phyloP scores from a whole-genome alignment of 2,113 vertebrate species.

The Leptobrachium leishanense region DNA sequence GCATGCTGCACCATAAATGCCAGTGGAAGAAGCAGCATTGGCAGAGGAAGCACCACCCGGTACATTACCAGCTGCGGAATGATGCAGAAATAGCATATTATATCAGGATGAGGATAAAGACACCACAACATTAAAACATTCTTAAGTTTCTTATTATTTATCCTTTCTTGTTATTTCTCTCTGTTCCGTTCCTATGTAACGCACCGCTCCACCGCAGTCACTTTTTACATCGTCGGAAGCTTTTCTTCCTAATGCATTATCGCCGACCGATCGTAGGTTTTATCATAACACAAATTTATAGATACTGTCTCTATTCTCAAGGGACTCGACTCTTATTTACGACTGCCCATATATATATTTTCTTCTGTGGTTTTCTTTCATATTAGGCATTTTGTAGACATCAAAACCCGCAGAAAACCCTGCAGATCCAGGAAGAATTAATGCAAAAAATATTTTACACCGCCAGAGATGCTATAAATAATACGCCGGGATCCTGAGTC shows the following conservation, averaged over 20 bases:
- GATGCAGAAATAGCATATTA: no score
- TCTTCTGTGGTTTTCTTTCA: conserved; percentile 62
- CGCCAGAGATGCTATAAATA: conserved; percentile 58
- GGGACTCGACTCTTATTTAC: conserved; percentile 64
- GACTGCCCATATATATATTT: conserved; percentile 62
- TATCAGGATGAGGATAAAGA: no score
- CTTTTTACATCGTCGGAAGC: conserved; percentile 47
- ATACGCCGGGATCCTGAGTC: conserved; percentile 53
- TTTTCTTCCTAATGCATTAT: conserved; percentile 61
- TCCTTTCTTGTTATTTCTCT: not conserved
- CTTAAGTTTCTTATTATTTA: not conserved
- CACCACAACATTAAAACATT: no score
- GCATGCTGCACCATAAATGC: no score
- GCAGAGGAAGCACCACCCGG: no score
- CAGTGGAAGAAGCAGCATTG: no score
- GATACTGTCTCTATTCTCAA: conserved; percentile 55
- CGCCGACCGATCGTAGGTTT: conserved; percentile 73
- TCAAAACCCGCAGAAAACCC: conserved; percentile 60
- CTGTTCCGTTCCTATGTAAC: not conserved
- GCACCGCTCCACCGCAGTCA: not conserved
- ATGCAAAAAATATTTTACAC: conserved; percentile 63
- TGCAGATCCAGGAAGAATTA: conserved; percentile 67
- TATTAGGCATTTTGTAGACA: conserved; percentile 65
- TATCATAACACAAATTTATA: conserved; percentile 70
- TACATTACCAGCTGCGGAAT: no score